A percentile compares a stretch with the other conserved stretches of the same genome.
These are phyloP conservation scores for Petrocephalus zakoni DNA, from an alignment of 2,113 vertebrate species.

Conservation along the genomic window DNA sequence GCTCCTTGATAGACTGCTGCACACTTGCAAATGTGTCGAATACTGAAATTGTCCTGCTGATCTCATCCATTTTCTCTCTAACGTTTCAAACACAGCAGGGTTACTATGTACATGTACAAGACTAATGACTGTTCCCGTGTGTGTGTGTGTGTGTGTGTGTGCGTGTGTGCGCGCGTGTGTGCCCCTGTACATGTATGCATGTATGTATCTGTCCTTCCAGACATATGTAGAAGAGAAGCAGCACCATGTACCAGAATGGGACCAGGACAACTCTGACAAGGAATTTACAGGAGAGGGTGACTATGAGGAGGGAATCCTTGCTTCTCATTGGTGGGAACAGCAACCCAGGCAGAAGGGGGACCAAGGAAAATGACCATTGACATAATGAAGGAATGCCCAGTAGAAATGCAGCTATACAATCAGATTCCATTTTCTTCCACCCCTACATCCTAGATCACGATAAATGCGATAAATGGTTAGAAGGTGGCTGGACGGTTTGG, in stretches of 20 bases:
- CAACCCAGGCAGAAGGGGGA: conserved; percentile 8
- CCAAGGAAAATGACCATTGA: not conserved
- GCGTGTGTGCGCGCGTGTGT: not conserved
- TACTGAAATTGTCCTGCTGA: not conserved
- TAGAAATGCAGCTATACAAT: too few species aligned
- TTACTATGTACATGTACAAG: not conserved
- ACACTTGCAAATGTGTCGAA: not conserved
- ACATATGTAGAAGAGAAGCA: not conserved
- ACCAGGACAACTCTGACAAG: not conserved
- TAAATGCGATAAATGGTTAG: too few species aligned
- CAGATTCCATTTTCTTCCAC: not conserved
- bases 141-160: not conserved
- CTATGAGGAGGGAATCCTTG: conserved; percentile 18
- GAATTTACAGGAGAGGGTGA: conserved; percentile 14
- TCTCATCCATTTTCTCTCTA: not conserved
- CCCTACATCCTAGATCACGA: not conserved
- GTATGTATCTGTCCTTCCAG: not conserved
- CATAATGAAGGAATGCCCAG: not conserved
- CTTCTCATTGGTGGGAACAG: not conserved
- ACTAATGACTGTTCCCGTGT: not conserved
- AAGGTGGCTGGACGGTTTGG: not conserved
- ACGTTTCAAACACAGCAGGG: not conserved
- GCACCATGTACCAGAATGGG: not conserved
- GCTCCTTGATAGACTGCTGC: not conserved
- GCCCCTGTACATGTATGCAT: not conserved